Percentiles rank a stretch among this genome's conserved stretches.
Evolutionary conservation across 2,888 invertebrate genomes (phyloP).

Genomic region (Seladonia tumulorum): DNA sequence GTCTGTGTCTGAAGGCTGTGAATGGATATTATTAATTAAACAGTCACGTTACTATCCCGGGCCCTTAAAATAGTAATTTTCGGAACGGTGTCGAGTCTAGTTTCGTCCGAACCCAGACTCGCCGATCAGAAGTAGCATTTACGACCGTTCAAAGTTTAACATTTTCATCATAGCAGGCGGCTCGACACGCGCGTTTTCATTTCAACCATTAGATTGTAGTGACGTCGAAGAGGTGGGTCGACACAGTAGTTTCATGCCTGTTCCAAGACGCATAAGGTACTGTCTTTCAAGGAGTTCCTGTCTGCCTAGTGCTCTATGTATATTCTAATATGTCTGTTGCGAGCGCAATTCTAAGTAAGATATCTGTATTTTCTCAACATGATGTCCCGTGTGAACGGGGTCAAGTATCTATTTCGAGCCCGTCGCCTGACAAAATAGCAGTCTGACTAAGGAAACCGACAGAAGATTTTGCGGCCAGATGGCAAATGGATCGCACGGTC

Average conservation of each 20-base stretch:
- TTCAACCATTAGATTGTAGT: not conserved
- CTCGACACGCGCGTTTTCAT: not conserved
- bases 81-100: not conserved
- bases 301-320: not conserved
- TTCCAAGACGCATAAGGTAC: not conserved
- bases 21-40: too few species aligned
- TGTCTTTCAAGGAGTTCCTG: not conserved
- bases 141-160: not conserved
- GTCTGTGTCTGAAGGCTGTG: too few species aligned
- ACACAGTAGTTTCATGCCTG: not conserved
- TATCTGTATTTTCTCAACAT: conserved; percentile 13
- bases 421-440: conserved; percentile 38
- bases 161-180: not conserved
- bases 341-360: conserved; percentile 11
- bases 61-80: too few species aligned
- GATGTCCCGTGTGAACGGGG: conserved; percentile 56
- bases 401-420: conserved; percentile 44
- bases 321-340: not conserved
- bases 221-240: not conserved
- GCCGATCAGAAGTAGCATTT: not conserved
- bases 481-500: conserved; percentile 49
- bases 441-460: conserved; percentile 29
- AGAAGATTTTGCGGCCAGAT: conserved; percentile 55
- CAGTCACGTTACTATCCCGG: too few species aligned
- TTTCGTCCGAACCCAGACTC: not conserved